These are phyloP conservation scores for Oscheius sp. DNA, from an alignment of 2,888 invertebrate species.

Conservation along the genomic window DNA sequence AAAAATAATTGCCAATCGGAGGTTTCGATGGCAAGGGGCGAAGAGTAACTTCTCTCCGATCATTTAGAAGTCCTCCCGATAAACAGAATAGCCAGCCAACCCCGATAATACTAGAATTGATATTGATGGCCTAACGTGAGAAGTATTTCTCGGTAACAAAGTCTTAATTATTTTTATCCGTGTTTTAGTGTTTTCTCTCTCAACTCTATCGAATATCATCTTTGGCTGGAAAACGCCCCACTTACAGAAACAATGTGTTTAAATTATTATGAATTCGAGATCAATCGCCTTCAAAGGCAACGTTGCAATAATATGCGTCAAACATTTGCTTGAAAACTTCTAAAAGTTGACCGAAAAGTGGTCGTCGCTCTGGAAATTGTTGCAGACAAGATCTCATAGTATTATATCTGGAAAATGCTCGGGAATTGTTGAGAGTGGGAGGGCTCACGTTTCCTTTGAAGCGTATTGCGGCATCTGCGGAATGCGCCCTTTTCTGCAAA, in stretches of 20 bases:
- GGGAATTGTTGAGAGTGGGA: too few relatives aligned
- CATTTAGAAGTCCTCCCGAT: too few relatives aligned
- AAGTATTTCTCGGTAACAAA: not conserved
- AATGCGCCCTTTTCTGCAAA: conserved; percentile 44
- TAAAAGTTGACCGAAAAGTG: conserved; percentile 48
- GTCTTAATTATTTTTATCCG: not conserved
- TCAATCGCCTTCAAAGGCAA: conserved; percentile 48
- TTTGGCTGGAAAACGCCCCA: not conserved
- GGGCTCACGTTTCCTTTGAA: conserved; percentile 48
- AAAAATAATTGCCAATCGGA: conserved; percentile 42
- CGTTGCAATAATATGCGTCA: conserved; percentile 44
- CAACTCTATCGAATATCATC: not conserved
- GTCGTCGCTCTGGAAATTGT: conserved; percentile 44
- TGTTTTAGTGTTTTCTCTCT: not conserved
- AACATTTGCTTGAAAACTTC: conserved; percentile 42
- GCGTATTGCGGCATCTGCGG: conserved; percentile 52
- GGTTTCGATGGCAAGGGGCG: conserved; percentile 41
- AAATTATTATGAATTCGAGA: conserved; percentile 10
- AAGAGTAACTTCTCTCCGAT: conserved; percentile 31
- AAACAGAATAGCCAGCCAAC: too few relatives aligned
- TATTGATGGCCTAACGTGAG: not conserved
- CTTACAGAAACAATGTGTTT: not conserved
- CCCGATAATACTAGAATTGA: too few relatives aligned
- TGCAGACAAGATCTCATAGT: conserved; percentile 54
- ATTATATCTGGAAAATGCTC: conserved; percentile 53